A percentile compares a stretch with the other conserved stretches of the same genome.
Evolutionary conservation across 2,797 vertebrate species (phyloP).

Genomic region (Arnoldichthys spilopterus): DNA sequence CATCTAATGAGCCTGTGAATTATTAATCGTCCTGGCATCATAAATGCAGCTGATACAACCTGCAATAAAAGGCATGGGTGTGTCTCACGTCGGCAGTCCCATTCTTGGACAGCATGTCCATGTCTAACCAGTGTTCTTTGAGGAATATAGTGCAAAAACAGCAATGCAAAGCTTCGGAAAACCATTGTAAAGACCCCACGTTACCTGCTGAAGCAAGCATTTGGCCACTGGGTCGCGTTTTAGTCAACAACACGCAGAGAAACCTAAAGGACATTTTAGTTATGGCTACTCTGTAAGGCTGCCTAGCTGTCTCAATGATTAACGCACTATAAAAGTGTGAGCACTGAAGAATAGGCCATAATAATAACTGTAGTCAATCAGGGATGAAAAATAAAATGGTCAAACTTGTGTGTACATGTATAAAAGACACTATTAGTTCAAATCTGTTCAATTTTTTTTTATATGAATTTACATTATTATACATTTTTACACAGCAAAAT

Average conservation of each 20-base stretch:
- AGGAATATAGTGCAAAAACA: slow-evolving; percentile 5
- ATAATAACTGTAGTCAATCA: slow-evolving; percentile 28
- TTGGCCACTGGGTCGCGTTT: background rate
- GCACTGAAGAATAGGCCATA: slow-evolving; percentile 21
- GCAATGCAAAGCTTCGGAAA: background rate
- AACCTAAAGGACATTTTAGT: background rate
- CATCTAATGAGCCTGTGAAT: slow-evolving; percentile 49
- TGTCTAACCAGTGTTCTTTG: background rate
- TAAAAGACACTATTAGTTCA: slow-evolving; percentile 5
- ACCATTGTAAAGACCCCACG: background rate
- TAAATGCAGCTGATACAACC: slow-evolving; percentile 65
- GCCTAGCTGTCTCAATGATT: slow-evolving; percentile 71
- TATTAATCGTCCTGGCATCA: slow-evolving; percentile 50
- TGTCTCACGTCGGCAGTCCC: slow-evolving; percentile 51
- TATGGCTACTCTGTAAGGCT: slow-evolving; percentile 58
- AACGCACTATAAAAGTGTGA: slow-evolving; percentile 43
- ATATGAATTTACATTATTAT: slow-evolving; percentile 53
- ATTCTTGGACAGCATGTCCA: slow-evolving; percentile 46
- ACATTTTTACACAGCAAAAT: slow-evolving; percentile 42
- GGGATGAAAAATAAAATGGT: background rate
- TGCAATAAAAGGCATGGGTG: slow-evolving; percentile 1
- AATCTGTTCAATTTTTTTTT: slow-evolving; percentile 12
- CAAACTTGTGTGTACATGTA: background rate
- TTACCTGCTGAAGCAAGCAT: background rate
- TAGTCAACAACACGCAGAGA: background rate